A percentile compares a stretch with the other conserved stretches of the same genome.
Evolutionary conservation across 2,888 invertebrate species (phyloP).

Genomic region (Drosophila anomelani): DNA sequence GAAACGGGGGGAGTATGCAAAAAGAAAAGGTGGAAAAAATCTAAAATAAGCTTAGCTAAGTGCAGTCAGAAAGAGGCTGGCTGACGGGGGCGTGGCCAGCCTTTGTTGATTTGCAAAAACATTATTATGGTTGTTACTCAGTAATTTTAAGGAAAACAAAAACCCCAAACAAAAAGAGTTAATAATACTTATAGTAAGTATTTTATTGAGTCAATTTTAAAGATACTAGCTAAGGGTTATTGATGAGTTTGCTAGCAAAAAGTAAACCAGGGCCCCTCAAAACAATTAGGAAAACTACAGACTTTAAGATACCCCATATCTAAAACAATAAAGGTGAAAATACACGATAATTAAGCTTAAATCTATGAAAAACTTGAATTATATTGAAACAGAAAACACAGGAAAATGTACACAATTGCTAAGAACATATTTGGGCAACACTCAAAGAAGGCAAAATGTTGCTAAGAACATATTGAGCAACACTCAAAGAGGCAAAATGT

Average conservation of each 20-base stretch:
- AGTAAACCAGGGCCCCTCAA: not conserved
- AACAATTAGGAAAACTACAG: not conserved
- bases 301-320: not conserved
- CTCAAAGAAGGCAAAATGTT: not conserved
- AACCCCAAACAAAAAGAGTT: not conserved
- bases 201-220: not conserved
- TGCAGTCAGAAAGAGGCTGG: slow-evolving; percentile 10
- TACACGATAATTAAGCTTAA: not conserved
- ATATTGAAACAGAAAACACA: not conserved
- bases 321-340: no score
- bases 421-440: not conserved
- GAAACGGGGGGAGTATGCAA: not conserved
- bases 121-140: slow-evolving; percentile 14
- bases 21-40: slow-evolving; percentile 4
- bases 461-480: not conserved
- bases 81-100: slow-evolving; percentile 23
- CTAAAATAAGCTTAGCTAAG: slow-evolving; percentile 11
- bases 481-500: not conserved
- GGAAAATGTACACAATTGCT: not conserved
- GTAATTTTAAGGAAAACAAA: not conserved
- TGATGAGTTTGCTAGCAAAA: not conserved
- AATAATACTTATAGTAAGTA: not conserved
- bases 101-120: slow-evolving; percentile 52
- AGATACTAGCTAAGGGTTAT: not conserved
- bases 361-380: not conserved